Evolutionary conservation across 2,797 vertebrate species (phyloP).

Genomic region (Chromobotia macracanthus): DNA sequence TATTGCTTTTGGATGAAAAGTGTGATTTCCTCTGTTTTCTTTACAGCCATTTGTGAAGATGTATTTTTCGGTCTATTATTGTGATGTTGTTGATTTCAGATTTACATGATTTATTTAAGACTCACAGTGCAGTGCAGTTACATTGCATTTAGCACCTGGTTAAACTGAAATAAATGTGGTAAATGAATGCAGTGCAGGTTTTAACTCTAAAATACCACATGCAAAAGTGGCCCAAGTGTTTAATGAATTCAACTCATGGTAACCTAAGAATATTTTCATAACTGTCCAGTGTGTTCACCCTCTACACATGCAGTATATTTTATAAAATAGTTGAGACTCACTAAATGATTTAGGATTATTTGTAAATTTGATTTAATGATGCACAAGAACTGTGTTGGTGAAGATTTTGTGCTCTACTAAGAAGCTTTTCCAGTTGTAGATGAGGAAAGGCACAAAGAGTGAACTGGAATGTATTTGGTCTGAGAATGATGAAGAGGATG

Average conservation of each 20-base stretch:
- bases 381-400: background rate
- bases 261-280: background rate
- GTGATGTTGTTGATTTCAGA: background rate
- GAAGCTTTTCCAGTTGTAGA: slow-evolving; percentile 15
- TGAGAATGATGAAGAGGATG: slow-evolving; percentile 51
- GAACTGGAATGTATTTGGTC: slow-evolving; percentile 43
- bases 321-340: background rate
- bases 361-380: slow-evolving; percentile 6
- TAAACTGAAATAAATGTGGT: background rate
- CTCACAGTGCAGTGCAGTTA: background rate
- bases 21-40: background rate
- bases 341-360: background rate
- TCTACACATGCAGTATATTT: background rate
- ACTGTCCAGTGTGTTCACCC: background rate
- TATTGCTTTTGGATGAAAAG: background rate
- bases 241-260: background rate
- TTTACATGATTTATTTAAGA: background rate
- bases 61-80: background rate
- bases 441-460: slow-evolving; percentile 20
- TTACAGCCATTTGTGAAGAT: background rate
- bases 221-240: background rate
- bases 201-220: background rate
- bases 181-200: background rate
- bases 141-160: background rate
- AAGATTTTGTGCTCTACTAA: slow-evolving; percentile 11